Evolutionary conservation across 2,888 invertebrate genomes (phyloP), one percentile per base, ranked within the genome.

Genomic region (Drosophila mimetica): DNA sequence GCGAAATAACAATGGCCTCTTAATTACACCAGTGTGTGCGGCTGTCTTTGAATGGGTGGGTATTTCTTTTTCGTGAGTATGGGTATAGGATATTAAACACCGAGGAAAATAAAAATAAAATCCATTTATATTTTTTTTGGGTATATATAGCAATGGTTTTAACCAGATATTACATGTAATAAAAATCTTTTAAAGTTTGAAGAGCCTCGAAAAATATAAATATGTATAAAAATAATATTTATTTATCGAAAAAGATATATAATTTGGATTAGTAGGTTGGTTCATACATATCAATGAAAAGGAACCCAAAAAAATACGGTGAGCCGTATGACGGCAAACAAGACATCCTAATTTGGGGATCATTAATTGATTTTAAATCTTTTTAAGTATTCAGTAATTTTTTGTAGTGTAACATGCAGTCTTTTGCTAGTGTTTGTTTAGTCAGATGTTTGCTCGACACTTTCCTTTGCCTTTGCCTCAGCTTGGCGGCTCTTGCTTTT

Each of bases 1-100:
- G 90, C 90, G 89, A 80, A 89, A 86, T 89, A 90, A 90, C 90
- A 90, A 90, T 89, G 88, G 87, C 81, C 90, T 89, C 89, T 90
- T 90, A 90, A 90, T 90, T 90, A 90, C 90, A 83, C 81, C 76
- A 81, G 9, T 76, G 37, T 63, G 25, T 58, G 25, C 50, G 22
- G 58, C 39, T 64, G 32, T 70, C 36, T 59, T 28, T 54, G 51
- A 47, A 59, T 37, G 44, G 50, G 63, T 69, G 14, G 16, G 52
- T 57, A 28, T 32, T 14, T 6, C n/a, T 37, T 48, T 28, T 18
- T 18, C 1, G 16, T 30, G 5, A 30, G 28, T 28, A 7, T 55
- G 58, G 30, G 30, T 58, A 28, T 11, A 16, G 37, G 46, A 39
- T 36, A 61, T 39, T 36, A 36, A 46, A 14, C 58, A 61, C 46